phyloP scores from a whole-genome alignment of 2,888 invertebrate genomes.

The Plebejus anna region DNA sequence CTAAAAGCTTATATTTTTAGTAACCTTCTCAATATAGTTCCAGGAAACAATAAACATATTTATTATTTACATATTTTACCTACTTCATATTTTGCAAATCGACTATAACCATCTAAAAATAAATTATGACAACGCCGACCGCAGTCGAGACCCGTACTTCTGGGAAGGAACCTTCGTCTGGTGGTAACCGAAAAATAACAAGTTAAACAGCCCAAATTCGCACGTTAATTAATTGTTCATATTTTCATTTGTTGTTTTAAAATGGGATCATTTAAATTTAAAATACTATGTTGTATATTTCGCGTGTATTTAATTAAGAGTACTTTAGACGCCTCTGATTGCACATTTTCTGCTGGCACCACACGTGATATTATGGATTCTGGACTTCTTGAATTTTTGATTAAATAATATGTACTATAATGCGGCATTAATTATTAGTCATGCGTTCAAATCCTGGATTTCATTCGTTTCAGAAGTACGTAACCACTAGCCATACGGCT shows the following conservation, averaged over 20 bases:
- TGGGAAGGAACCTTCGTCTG: neutral
- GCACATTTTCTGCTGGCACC: no score
- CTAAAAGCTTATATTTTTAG: neutral
- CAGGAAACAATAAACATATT: neutral
- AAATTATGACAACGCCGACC: conserved; percentile 18
- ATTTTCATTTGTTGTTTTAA: neutral
- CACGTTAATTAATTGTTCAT: neutral
- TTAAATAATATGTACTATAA: no score
- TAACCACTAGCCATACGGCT: neutral
- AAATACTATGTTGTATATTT: neutral
- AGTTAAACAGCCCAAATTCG: neutral
- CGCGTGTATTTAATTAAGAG: neutral
- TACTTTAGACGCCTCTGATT: neutral
- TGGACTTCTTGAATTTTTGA: no score
- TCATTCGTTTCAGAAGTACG: neutral
- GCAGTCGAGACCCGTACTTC: neutral
- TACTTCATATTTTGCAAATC: conserved; percentile 7
- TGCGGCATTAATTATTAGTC: no score
- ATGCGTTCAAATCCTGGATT: neutral
- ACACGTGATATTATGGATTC: no score
- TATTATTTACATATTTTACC: neutral
- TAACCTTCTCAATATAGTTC: neutral
- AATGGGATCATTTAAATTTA: neutral
- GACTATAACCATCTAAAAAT: neutral
- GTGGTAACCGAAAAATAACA: conserved; percentile 2